Percentiles rank a stretch among this genome's conserved stretches.
These are phyloP conservation scores for Achatina immaculata DNA, from an alignment of 1,140 invertebrate genomes.

Conservation along the genomic window DNA sequence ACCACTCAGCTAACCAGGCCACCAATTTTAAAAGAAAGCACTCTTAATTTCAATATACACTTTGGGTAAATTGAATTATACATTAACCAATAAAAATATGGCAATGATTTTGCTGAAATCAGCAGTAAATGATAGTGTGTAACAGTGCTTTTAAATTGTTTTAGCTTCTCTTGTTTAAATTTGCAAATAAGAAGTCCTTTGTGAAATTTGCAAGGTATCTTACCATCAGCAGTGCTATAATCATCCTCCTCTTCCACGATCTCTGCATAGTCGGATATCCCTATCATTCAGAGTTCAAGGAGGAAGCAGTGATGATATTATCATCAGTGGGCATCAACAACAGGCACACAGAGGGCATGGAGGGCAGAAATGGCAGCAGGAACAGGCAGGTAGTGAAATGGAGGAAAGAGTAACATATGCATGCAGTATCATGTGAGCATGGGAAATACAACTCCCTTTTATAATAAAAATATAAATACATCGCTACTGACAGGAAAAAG, in stretches of 20 bases:
- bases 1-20: too few relatives aligned
- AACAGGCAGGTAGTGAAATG: not conserved
- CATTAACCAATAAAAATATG: too few relatives aligned
- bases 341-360: not conserved
- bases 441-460: not conserved
- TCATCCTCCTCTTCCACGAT: conserved; percentile 95
- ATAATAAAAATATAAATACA: too few relatives aligned
- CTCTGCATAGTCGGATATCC: conserved; percentile 91
- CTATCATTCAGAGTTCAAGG: conserved; percentile 51
- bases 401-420: not conserved
- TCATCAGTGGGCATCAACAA: not conserved
- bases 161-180: too few relatives aligned
- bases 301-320: conserved; percentile 8
- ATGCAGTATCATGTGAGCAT: not conserved
- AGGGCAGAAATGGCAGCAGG: not conserved
- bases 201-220: conserved; percentile 47
- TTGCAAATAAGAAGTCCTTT: too few relatives aligned
- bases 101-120: too few relatives aligned
- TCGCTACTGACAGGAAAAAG: too few relatives aligned
- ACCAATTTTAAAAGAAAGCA: too few relatives aligned
- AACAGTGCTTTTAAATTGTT: too few relatives aligned
- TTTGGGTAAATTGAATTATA: too few relatives aligned
- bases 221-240: conserved; percentile 93
- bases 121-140: too few relatives aligned
- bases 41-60: too few relatives aligned